Evolutionary conservation across 2,113 vertebrate species (phyloP).

Genomic region (Oncorhynchus kisutch): DNA sequence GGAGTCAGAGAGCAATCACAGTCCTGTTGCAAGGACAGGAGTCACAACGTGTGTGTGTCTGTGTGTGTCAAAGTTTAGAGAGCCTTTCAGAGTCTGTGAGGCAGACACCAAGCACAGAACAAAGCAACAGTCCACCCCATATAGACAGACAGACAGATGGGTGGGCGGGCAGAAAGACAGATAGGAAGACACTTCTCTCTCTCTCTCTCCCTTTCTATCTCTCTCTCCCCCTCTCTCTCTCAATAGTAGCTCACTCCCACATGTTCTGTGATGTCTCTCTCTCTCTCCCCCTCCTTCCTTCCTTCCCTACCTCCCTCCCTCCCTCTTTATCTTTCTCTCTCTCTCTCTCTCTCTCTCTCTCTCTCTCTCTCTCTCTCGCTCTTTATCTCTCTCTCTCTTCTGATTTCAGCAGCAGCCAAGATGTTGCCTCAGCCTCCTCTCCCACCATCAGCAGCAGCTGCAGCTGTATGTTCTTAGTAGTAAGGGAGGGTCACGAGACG

Average conservation of each 20-base stretch:
- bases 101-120: slow-evolving; percentile 45
- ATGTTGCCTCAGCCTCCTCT: slow-evolving; percentile 42
- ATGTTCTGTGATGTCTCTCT: background rate
- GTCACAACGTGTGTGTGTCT: slow-evolving; percentile 33
- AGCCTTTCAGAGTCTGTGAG: slow-evolving; percentile 40
- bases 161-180: background rate
- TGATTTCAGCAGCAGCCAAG: slow-evolving; percentile 17
- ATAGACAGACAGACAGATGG: slow-evolving; percentile 17
- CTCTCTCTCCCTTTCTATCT: background rate
- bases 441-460: slow-evolving; percentile 49
- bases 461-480: slow-evolving; percentile 35
- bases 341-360: background rate
- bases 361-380: background rate
- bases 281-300: background rate
- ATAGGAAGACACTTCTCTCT: slow-evolving; percentile 13
- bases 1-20: slow-evolving; percentile 56
- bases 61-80: slow-evolving; percentile 21
- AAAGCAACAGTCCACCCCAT: slow-evolving; percentile 53
- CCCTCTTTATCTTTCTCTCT: background rate
- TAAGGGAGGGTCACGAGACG: slow-evolving; percentile 3
- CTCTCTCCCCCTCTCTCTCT: too few relatives aligned
- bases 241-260: slow-evolving; percentile 10
- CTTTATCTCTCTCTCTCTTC: too few relatives aligned
- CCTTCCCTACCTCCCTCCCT: too few relatives aligned
- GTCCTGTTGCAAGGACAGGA: slow-evolving; percentile 60